Base-by-base conservation (phyloP, 2,888 invertebrate genomes). In the Gymnosoma rotundatum region DNA sequence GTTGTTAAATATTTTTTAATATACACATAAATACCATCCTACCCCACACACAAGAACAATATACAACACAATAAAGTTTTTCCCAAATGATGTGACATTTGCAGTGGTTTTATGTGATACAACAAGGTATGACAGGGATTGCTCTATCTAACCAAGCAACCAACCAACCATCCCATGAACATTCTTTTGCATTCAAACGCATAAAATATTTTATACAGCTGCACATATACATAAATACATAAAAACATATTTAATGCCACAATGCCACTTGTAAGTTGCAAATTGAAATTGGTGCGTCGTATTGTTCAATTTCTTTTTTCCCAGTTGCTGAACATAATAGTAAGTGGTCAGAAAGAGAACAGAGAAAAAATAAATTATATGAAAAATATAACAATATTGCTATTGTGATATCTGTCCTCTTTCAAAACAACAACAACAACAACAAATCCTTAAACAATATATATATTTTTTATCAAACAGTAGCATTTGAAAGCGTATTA, bases 241-340 rank as follows among this genome's bases (percentile, higher is more conserved):
- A 32, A 5, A 32, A 73, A 45, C 38, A 54, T 45, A 74, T 80
- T 80, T 54, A 75, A 69, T 69, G 61, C 74, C 61, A 81, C 69
- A 74, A 69, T 74, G 52, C 74, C 52, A 75, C 81, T 75, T 81
- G 75, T 75, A 70, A 75, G 81, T 81, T 81, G 50, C 38, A 75
- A 75, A 70, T 81, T 70, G 69, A 75, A 75, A 81, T 81, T 81
- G 70, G 75, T 81, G 75, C 64, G 64, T 69, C 50, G 74, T 50
- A 69, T 70, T 69, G 67, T 61, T 50, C 61, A 42, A 52, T 56
- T 63, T 78, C 10, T 61, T 69, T 38, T 67, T 78, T 45, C 12
- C 14, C 14, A 69, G 12, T 63, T 70, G 20, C 20, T 70, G 14
- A 45, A 63, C 45, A 64, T 54, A 70, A 70, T 64, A n/a, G n/a